Conservation (phyloP, 2,113 vertebrate species). For the Pomatorhinus ruficollis region DNA sequence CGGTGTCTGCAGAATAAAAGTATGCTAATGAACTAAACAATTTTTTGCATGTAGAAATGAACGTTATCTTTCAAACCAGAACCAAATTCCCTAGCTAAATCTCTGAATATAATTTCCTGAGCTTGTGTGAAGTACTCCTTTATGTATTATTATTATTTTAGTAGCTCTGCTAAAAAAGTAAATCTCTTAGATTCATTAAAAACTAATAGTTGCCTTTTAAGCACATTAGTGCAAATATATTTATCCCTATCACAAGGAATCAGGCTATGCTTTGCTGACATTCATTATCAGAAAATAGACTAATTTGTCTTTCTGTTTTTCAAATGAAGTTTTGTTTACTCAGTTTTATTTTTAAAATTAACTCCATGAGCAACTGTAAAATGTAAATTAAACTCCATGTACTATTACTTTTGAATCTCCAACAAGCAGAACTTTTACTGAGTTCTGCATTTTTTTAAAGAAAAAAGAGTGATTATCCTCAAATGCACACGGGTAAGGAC, state of each 20-base stretch:
- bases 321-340: conserved; percentile 29
- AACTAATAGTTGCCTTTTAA: conserved; percentile 62
- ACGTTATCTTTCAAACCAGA: conserved; percentile 77
- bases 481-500: background rate
- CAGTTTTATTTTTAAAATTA: background rate
- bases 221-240: conserved; percentile 33
- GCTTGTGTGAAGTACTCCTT: conserved; percentile 45
- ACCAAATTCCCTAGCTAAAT: conserved; percentile 69
- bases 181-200: conserved; percentile 65
- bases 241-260: conserved; percentile 36
- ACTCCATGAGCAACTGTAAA: background rate
- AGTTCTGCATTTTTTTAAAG: background rate
- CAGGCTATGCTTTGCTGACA: conserved; percentile 4
- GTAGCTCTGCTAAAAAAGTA: conserved; percentile 54
- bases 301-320: background rate
- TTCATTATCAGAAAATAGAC: conserved; percentile 22
- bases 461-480: background rate
- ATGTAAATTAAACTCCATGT: background rate
- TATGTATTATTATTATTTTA: conserved; percentile 65
- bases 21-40: conserved; percentile 69
- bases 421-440: background rate
- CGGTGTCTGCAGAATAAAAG: conserved; percentile 61
- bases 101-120: conserved; percentile 68
- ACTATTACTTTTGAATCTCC: background rate
- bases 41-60: conserved; percentile 64